Percentiles rank a stretch among this genome's conserved stretches.
phyloP scores from a whole-genome alignment of 2,113 vertebrate species.

The Catagonus wagneri region DNA sequence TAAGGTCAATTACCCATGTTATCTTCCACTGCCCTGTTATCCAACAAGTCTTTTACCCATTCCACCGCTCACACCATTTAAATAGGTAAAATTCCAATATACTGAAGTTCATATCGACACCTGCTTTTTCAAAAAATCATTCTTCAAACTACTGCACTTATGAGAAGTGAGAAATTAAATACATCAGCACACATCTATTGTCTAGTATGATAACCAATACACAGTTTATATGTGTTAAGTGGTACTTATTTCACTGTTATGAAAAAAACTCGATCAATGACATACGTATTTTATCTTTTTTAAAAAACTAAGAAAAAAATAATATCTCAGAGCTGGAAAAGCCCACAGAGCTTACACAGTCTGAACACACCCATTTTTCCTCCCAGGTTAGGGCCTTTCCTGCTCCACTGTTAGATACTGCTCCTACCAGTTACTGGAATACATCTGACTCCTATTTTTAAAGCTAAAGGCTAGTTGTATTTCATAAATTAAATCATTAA shows the following conservation, averaged over 20 bases:
- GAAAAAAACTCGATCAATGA: constrained; percentile 41
- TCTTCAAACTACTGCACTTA: neutral
- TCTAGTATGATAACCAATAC: neutral
- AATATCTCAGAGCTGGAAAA: neutral
- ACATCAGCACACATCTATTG: neutral
- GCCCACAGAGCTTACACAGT: neutral
- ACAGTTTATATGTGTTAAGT: neutral
- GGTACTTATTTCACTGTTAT: neutral
- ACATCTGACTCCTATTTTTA: constrained; percentile 50
- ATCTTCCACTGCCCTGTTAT: neutral
- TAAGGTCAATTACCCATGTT: neutral
- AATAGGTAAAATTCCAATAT: constrained; percentile 24
- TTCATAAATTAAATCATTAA: constrained; percentile 14
- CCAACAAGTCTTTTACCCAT: neutral
- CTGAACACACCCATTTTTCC: constrained; percentile 25
- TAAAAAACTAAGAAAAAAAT: constrained; percentile 59
- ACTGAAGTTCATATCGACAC: neutral
- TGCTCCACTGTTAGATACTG: constrained; percentile 35
- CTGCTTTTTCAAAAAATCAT: neutral
- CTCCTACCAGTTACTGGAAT: constrained; percentile 35
- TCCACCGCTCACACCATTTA: neutral
- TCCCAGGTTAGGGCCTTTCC: neutral
- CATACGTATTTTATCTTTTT: neutral
- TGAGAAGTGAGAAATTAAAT: constrained; percentile 26
- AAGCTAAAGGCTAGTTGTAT: constrained; percentile 46